A percentile compares a stretch with the other conserved stretches of the same genome.
Evolutionary conservation across 2,888 invertebrate genomes (phyloP).

Genomic region (Pseudococcus jackbeardsleyi): DNA sequence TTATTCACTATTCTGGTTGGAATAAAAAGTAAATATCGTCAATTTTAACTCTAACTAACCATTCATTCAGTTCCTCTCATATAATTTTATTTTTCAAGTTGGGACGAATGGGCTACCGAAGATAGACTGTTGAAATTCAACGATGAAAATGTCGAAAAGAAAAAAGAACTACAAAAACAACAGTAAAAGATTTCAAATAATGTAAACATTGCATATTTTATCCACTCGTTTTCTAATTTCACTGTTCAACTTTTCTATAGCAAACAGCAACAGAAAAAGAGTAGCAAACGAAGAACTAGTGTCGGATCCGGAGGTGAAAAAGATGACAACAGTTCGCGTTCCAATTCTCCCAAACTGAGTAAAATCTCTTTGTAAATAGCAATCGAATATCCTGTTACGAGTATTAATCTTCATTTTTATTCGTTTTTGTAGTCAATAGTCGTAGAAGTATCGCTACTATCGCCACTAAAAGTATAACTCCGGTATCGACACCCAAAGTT

Average conservation of each 20-base stretch:
- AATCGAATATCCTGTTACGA: too few relatives aligned
- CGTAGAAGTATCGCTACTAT: conserved; percentile 20
- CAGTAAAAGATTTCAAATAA: background rate
- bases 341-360: conserved; percentile 61
- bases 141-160: conserved; percentile 47
- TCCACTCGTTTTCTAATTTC: background rate
- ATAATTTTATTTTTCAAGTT: conserved; percentile 77
- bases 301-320: conserved; percentile 54
- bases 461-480: background rate
- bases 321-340: conserved; percentile 57
- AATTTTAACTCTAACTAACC: background rate
- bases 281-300: conserved; percentile 45
- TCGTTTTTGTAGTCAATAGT: background rate
- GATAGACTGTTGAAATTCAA: conserved; percentile 78
- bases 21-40: conserved; percentile 74
- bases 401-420: background rate
- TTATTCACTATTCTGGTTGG: conserved; percentile 98
- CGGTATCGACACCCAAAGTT: background rate
- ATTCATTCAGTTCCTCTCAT: background rate
- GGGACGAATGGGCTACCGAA: conserved; percentile 95
- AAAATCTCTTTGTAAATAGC: background rate
- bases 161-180: conserved; percentile 36
- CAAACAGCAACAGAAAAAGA: conserved; percentile 40
- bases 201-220: too few relatives aligned
- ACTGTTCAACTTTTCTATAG: background rate